A percentile compares a stretch with the other conserved stretches of the same genome.
Conservation (phyloP, 2,888 invertebrate species). For the Apotomis capreana region DNA sequence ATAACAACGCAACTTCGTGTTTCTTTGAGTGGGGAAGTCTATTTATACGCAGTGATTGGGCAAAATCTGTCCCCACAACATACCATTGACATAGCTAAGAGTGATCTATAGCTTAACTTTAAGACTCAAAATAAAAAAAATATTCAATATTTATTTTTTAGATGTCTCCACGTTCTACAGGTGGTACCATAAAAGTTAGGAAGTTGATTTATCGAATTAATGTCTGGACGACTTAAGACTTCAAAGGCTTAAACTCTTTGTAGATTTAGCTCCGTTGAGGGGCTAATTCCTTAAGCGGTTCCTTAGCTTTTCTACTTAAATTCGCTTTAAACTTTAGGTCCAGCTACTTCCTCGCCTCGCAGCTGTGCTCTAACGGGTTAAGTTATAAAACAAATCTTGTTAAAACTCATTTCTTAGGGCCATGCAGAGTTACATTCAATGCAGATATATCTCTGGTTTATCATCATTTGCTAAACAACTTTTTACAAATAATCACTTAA, state of each 20-base stretch:
- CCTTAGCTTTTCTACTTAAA: slow-evolving; percentile 26
- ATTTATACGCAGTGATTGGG: slow-evolving; percentile 69
- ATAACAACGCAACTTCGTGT: slow-evolving; percentile 52
- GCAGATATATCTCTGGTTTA: no score
- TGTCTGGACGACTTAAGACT: not conserved
- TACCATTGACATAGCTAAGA: slow-evolving; percentile 51
- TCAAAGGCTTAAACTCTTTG: slow-evolving; percentile 6
- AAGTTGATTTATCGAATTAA: slow-evolving; percentile 21
- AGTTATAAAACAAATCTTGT: slow-evolving; percentile 12
- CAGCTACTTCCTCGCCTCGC: not conserved
- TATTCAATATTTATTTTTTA: not conserved
- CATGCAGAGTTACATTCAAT: not conserved
- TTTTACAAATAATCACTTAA: no score
- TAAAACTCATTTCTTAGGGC: not conserved
- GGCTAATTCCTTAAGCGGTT: slow-evolving; percentile 11
- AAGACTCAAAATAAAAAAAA: not conserved
- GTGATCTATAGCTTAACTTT: slow-evolving; percentile 18
- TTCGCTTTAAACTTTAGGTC: slow-evolving; percentile 11
- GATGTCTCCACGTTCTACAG: not conserved
- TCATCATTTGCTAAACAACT: no score
- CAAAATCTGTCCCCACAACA: slow-evolving; percentile 53
- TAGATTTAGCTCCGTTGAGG: slow-evolving; percentile 19
- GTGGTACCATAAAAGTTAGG: not conserved
- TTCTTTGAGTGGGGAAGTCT: slow-evolving; percentile 61
- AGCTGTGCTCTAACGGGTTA: slow-evolving; percentile 10